These are phyloP conservation scores for Phyllotreta cruciferae DNA, from an alignment of 2,888 invertebrate genomes.

Conservation along the genomic window DNA sequence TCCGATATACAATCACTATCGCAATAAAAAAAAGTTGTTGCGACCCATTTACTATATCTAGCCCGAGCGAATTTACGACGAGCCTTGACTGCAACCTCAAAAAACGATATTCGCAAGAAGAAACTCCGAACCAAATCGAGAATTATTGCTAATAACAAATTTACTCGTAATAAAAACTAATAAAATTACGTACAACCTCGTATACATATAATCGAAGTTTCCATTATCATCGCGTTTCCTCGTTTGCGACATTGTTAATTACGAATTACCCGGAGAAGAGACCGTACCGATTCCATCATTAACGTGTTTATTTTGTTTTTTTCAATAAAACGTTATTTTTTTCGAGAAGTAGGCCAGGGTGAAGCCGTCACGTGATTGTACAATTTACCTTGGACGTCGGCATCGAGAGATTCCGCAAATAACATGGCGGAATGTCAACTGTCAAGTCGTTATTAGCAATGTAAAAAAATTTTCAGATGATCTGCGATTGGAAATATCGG, in stretches of 20 bases:
- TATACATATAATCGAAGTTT: neutral
- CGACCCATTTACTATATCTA: no score
- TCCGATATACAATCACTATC: no score
- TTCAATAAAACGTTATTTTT: conserved; percentile 12
- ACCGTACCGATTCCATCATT: conserved; percentile 9
- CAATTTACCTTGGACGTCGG: conserved; percentile 48
- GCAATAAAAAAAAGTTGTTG: no score
- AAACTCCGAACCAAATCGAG: no score
- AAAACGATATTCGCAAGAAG: no score
- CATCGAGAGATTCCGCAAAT: conserved; percentile 16
- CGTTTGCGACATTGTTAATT: conserved; percentile 1
- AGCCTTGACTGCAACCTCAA: no score
- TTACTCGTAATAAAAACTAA: no score
- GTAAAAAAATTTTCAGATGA: neutral
- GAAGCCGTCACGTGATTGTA: conserved; percentile 52
- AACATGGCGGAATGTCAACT: no score
- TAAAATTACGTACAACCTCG: no score
- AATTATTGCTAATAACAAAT: no score
- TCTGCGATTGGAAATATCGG: conserved; percentile 1
- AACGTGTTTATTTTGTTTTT: conserved; percentile 7
- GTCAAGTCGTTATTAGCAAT: no score
- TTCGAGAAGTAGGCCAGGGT: conserved; percentile 59
- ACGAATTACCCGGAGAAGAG: neutral
- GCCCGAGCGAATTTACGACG: no score
- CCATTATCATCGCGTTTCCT: conserved; percentile 3